Base-by-base conservation (phyloP, 92 coral and sea anemone genomes). In the Parazoanthus darwini region DNA sequence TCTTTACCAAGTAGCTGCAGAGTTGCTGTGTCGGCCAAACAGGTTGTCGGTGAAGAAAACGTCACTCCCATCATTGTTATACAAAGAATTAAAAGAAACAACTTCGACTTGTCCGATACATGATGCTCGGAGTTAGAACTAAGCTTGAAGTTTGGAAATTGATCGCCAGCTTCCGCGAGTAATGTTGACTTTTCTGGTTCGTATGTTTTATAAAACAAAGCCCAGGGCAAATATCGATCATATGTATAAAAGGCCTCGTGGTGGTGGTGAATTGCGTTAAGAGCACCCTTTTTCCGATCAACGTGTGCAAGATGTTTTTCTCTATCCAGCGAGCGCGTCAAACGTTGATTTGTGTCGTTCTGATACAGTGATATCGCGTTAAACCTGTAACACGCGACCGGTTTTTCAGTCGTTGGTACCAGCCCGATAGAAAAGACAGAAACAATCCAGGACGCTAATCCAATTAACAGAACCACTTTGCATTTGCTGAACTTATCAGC, bases 21-120 rank as follows among this genome's bases (percentile, higher is more conserved):
- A 13, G 99, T 97, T 33, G 99, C 99, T 74, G 98, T 97, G 86
- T 97, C 99, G 16, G 99, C 99, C 59, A 97, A 91, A 83, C 98
- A 95, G 48, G 96, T 96, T 20, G 99, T 90, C 0, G 99, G 99
- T 3, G 99, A 94, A 16, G 98, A 95, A 82, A 97, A 97, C 74
- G 96, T 91, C 51, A 94, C 90, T 39, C 99, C 98, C 20, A 92
- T 43, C 48, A 92, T 92, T 1, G 91, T 94, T 63, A 95, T 94
- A 35, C 92, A 88, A 81, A 97, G 92, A 67, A 94, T 92, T 16
- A 95, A 89, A 33, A 97, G 81, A 85, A 92, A 97, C 78, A 97
- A 46, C 67, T 90, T 77, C 46, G 99, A 97, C 10, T 94, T 90
- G 85, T 97, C 96, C 9, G 98, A 94, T 13, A 97, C 87, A 86